Percentiles rank a stretch among this genome's conserved stretches.
Evolutionary conservation across 2,113 vertebrate genomes (phyloP).

Genomic region (Mustelus asterias): DNA sequence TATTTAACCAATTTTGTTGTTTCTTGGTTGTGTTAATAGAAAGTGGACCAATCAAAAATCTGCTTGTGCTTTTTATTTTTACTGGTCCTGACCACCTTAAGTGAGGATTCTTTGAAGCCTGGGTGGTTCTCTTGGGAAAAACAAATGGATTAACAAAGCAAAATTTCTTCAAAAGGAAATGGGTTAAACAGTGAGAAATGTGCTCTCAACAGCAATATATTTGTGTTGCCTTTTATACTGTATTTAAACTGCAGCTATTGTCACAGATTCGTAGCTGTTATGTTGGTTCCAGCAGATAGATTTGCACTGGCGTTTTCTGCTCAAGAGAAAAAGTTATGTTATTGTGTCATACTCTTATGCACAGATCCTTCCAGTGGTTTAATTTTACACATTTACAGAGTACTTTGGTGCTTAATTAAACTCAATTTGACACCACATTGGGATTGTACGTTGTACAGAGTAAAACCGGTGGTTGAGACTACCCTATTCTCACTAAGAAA

Average conservation of each 20-base stretch:
- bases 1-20: background rate
- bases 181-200: background rate
- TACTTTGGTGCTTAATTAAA: background rate
- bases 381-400: background rate
- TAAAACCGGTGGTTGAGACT: background rate
- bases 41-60: background rate
- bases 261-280: background rate
- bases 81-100: background rate
- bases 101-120: background rate
- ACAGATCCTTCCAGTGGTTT: background rate
- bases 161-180: background rate
- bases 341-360: background rate
- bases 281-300: background rate
- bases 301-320: background rate
- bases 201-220: background rate
- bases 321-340: background rate
- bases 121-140: background rate
- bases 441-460: background rate
- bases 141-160: background rate
- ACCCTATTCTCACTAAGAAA: background rate
- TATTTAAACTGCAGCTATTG: background rate
- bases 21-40: background rate
- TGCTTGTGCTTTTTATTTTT: background rate
- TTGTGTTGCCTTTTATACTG: background rate
- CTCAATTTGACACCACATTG: background rate